These are phyloP conservation scores for Loxodonta africana DNA, from an alignment of 2,113 vertebrate species.

Conservation along the genomic window DNA sequence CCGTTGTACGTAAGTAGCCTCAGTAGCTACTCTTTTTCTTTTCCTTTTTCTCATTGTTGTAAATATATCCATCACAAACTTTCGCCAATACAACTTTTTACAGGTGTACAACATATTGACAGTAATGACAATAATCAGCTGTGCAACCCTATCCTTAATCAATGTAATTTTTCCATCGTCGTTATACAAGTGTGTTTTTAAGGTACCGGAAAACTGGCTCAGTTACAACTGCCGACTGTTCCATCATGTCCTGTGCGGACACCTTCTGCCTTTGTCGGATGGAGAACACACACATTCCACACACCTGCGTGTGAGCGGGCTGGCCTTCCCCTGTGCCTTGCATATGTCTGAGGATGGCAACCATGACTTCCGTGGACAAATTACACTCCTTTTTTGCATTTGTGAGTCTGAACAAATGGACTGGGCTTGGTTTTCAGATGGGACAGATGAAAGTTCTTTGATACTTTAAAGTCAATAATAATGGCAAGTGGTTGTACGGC, in stretches of 20 bases:
- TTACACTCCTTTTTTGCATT: neutral
- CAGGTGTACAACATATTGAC: too few relatives aligned
- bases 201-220: neutral
- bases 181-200: neutral
- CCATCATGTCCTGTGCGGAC: neutral
- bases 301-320: rapidly evolving
- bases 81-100: too few relatives aligned
- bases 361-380: neutral
- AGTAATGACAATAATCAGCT: too few relatives aligned
- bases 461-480: neutral
- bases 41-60: too few relatives aligned
- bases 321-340: neutral
- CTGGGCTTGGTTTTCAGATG: neutral
- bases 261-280: neutral
- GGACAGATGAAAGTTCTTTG: neutral
- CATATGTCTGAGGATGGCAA: neutral
- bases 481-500: rapidly evolving
- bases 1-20: too few relatives aligned
- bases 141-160: too few relatives aligned
- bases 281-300: neutral
- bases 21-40: too few relatives aligned
- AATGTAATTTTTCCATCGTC: too few relatives aligned
- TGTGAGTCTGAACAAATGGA: neutral
- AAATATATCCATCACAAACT: too few relatives aligned
- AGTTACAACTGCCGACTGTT: neutral